phyloP scores from a whole-genome alignment of 2,797 vertebrate genomes.

The Rhinichthys osculus region DNA sequence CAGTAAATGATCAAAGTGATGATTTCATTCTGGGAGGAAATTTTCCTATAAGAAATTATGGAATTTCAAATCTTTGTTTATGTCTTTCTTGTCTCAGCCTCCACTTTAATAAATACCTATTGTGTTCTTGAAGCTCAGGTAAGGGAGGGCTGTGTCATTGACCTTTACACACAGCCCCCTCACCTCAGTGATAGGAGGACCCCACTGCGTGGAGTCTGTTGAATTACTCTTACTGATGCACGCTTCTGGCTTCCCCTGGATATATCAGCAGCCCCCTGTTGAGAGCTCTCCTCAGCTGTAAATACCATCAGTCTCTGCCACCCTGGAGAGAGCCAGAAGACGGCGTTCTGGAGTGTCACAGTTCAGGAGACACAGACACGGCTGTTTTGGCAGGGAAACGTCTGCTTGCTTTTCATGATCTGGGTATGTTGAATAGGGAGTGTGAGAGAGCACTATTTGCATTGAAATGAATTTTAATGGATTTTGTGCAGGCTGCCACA shows the following conservation, averaged over 20 bases:
- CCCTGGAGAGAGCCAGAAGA: constrained; percentile 52
- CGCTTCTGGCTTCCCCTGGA: constrained; percentile 72
- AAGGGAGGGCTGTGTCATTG: constrained; percentile 64
- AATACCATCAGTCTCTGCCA: constrained; percentile 77
- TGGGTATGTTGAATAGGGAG: not conserved
- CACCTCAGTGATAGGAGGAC: constrained; percentile 50
- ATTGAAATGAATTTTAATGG: not conserved
- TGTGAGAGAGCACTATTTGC: not conserved
- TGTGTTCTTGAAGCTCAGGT: constrained; percentile 60
- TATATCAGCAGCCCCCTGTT: constrained; percentile 71
- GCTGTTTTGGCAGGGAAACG: constrained; percentile 51
- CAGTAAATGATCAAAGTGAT: not conserved
- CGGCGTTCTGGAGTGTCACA: constrained; percentile 51
- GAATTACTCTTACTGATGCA: constrained; percentile 69
- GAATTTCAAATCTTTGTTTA: not conserved
- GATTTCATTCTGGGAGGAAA: not conserved
- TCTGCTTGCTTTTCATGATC: constrained; percentile 50
- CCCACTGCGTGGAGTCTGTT: constrained; percentile 67
- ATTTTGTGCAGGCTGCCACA: not conserved
- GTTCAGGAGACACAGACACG: constrained; percentile 45
- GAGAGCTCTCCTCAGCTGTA: constrained; percentile 76
- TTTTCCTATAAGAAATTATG: not conserved
- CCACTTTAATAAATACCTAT: constrained; percentile 41
- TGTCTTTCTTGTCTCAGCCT: constrained; percentile 3
- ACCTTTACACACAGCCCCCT: constrained; percentile 67